phyloP scores from a whole-genome alignment of 2,113 vertebrate genomes.

The Phyllostomus hastatus region DNA sequence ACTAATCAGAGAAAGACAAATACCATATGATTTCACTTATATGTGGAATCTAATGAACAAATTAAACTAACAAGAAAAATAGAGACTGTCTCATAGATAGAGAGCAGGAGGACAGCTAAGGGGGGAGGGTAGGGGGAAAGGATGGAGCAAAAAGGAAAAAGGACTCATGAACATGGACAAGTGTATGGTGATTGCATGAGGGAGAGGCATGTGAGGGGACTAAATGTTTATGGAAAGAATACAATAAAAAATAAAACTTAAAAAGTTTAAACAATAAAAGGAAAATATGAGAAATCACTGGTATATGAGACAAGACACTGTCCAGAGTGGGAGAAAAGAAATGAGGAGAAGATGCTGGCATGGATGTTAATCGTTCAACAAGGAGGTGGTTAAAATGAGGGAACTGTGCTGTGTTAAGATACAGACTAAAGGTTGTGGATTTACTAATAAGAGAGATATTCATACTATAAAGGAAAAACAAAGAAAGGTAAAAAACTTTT shows the following conservation, averaged over 20 bases:
- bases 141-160: too few relatives aligned
- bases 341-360: accelerated
- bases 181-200: too few relatives aligned
- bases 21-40: too few relatives aligned
- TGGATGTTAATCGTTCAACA: background rate
- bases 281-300: background rate
- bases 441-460: background rate
- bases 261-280: background rate
- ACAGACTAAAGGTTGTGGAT: background rate
- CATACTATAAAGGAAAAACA: background rate
- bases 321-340: background rate
- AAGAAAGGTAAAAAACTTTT: background rate
- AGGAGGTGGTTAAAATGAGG: background rate
- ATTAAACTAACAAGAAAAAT: too few relatives aligned
- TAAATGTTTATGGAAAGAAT: background rate
- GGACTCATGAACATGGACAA: too few relatives aligned
- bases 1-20: too few relatives aligned
- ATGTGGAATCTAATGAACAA: too few relatives aligned
- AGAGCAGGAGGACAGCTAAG: too few relatives aligned
- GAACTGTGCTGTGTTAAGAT: background rate
- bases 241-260: too few relatives aligned
- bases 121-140: too few relatives aligned
- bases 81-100: too few relatives aligned
- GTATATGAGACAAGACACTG: background rate
- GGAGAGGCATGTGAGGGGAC: too few relatives aligned